phyloP scores from a whole-genome alignment of 2,113 vertebrate genomes.

The Pterophyllum scalare region DNA sequence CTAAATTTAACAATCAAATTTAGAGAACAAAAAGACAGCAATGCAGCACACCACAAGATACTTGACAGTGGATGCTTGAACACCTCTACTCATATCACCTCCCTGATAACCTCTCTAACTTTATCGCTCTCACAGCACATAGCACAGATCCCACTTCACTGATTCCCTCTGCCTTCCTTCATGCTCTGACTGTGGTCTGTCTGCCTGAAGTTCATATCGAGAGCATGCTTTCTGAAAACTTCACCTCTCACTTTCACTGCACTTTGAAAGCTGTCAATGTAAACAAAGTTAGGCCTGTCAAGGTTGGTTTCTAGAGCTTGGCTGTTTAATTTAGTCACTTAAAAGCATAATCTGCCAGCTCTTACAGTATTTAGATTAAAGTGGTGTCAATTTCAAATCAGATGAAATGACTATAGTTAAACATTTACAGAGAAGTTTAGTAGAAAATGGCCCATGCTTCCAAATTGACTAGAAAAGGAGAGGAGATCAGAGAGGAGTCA shows the following conservation, averaged over 20 bases:
- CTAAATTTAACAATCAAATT: not conserved
- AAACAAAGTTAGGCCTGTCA: slow-evolving; percentile 27
- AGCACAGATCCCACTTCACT: slow-evolving; percentile 7
- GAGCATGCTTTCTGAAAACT: not conserved
- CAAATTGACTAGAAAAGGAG: not conserved
- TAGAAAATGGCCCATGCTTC: not conserved
- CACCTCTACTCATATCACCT: not conserved
- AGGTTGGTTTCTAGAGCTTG: slow-evolving; percentile 4
- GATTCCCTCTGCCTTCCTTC: not conserved
- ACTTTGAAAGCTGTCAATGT: slow-evolving; percentile 17
- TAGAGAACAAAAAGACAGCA: not conserved
- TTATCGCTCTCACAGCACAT: not conserved
- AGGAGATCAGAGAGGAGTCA: not conserved
- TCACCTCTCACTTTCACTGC: not conserved
- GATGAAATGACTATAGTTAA: not conserved
- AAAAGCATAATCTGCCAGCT: slow-evolving; percentile 30
- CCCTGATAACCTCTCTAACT: slow-evolving; percentile 37
- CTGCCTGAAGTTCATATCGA: not conserved
- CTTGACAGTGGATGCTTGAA: slow-evolving; percentile 26
- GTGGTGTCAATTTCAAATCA: slow-evolving; percentile 8
- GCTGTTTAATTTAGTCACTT: not conserved
- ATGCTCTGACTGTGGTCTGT: not conserved
- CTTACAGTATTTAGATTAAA: slow-evolving; percentile 4
- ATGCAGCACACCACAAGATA: not conserved
- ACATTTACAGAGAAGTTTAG: not conserved